phyloP scores from a whole-genome alignment of 2,113 vertebrate genomes.

The Panthera uncia region DNA sequence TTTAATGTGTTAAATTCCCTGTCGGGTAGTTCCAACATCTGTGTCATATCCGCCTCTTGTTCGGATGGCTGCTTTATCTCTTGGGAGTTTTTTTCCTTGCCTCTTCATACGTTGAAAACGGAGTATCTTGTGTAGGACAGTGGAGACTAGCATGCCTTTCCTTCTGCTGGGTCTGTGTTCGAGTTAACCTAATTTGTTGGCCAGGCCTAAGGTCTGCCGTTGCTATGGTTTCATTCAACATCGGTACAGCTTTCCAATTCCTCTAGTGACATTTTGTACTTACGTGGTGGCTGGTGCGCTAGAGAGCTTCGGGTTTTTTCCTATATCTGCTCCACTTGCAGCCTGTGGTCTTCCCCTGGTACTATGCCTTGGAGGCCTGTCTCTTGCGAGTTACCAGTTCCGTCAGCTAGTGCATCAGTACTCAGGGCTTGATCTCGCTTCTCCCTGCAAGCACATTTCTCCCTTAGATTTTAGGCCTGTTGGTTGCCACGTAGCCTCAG shows the following conservation, averaged over 20 bases:
- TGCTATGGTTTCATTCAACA: neutral
- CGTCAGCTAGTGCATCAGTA: accelerated
- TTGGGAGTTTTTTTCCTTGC: neutral
- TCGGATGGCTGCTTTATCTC: neutral
- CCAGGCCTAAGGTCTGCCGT: neutral
- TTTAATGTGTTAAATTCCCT: neutral
- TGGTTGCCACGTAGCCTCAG: neutral
- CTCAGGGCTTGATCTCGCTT: neutral
- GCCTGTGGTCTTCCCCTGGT: neutral
- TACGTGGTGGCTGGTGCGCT: neutral
- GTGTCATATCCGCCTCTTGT: neutral
- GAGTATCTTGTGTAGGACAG: neutral
- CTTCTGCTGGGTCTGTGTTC: neutral
- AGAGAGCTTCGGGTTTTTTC: neutral
- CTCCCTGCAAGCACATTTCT: neutral
- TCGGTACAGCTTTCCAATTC: neutral
- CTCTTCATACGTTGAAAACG: neutral
- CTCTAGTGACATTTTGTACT: neutral
- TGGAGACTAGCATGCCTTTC: neutral
- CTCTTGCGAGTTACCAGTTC: neutral
- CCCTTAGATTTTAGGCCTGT: neutral
- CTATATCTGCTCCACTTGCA: neutral
- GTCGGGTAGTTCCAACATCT: neutral
- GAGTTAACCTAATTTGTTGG: neutral
- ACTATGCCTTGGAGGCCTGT: neutral